phyloP scores from a whole-genome alignment of 2,888 invertebrate genomes.

The Cerastoderma edule region DNA sequence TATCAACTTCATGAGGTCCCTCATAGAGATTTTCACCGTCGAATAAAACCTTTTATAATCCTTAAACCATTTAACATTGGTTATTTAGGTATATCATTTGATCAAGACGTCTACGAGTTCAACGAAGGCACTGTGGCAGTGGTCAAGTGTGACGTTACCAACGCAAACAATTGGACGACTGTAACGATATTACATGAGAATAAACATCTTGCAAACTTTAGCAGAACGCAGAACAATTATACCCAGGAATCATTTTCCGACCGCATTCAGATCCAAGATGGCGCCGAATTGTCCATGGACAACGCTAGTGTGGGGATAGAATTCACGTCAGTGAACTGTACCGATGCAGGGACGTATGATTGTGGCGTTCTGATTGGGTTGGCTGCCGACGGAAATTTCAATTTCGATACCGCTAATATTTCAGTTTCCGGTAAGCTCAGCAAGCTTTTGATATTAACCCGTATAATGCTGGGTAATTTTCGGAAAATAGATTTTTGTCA shows the following conservation, averaged over 20 bases:
- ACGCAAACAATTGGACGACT: slow-evolving; percentile 16
- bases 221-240: not conserved
- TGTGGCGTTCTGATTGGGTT: not conserved
- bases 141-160: not conserved
- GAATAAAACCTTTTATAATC: too few species aligned
- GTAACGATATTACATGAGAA: not conserved
- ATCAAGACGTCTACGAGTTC: not conserved
- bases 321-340: not conserved
- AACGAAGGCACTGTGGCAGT: not conserved
- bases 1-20: too few species aligned
- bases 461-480: too few species aligned
- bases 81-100: too few species aligned
- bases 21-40: too few species aligned
- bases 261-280: not conserved
- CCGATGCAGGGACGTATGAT: not conserved
- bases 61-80: too few species aligned
- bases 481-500: too few species aligned
- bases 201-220: not conserved
- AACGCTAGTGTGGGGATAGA: not conserved
- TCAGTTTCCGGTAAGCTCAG: too few species aligned
- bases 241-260: not conserved
- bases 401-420: not conserved
- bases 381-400: not conserved
- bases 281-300: not conserved
- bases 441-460: too few species aligned